Evolutionary conservation across 2,797 vertebrate genomes (phyloP), one percentile per base, ranked within the genome.

Genomic region (Synanceia verrucosa): DNA sequence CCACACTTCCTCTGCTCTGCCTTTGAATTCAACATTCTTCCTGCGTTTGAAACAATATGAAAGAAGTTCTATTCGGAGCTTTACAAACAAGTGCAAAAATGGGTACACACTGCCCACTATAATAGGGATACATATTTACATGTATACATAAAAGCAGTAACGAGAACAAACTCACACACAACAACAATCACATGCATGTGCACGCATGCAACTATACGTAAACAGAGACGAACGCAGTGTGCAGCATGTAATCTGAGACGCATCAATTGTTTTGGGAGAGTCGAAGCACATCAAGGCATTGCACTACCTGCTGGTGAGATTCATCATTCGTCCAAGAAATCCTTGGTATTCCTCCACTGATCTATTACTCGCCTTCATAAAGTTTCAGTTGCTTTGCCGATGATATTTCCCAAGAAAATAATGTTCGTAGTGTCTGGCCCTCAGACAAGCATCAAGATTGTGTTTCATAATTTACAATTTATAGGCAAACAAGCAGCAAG

Each of bases 31-130:
- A 0, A 76, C 86, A 90, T 90, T 90, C 85, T 86, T 88, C 73
- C 85, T 71, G 77, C 64, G 78, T 84, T 90, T 89, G 73, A 88
- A 89, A 91, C 89, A 86, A 90, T 89, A 86, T 87, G 76, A 93
- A 84, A 90, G 87, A 80, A 71, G 62, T 77, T 59, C 2, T 43
- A 80, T 67, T 73, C 29, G 36, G 46, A 73, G 83, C 78, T 89
- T 89, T 88, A 91, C 91, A 92, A 92, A 91, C 90, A 89, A 86
- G 80, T 79, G 79, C 75, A 89, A 87, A 79, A 79, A 79, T 66
- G 64, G 64, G 76, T 80, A 75, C 65, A 64, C 47, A 65, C 70
- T 53, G 55, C 62, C 66, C 57, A 41, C 68, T 50, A 46, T 33
- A 37, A 86, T 7, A 57, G 43, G 62, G 21, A 86, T 52, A 46